Conservation (phyloP, 2,888 invertebrate species). For the Nymphalis polychloros region DNA sequence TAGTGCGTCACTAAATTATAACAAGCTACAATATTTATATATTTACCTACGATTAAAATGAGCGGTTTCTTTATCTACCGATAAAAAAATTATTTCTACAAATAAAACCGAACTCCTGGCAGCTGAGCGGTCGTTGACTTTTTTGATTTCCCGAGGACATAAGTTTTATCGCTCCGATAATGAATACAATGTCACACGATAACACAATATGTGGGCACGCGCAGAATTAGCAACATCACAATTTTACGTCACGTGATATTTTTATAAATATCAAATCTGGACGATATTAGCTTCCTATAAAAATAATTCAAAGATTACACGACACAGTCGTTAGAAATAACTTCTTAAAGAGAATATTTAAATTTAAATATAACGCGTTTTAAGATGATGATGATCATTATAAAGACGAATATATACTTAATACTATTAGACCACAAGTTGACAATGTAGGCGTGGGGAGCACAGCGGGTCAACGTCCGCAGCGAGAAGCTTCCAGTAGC, state of each 20-base stretch:
- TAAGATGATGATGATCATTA: slow-evolving; percentile 1
- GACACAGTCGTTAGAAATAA: neutral
- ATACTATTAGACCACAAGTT: slow-evolving; percentile 20
- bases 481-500: slow-evolving; percentile 39
- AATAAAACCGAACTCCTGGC: slow-evolving; percentile 39
- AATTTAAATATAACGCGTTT: neutral
- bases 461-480: slow-evolving; percentile 40
- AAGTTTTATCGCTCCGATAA: slow-evolving; percentile 40
- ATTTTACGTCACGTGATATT: slow-evolving; percentile 4
- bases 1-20: neutral
- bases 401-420: neutral
- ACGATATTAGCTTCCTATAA: neutral
- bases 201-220: slow-evolving; percentile 26
- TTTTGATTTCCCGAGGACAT: slow-evolving; percentile 41
- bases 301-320: neutral
- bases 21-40: neutral
- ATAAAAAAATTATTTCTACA: slow-evolving; percentile 37
- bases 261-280: neutral
- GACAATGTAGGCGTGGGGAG: slow-evolving; percentile 36
- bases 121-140: slow-evolving; percentile 48
- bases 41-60: slow-evolving; percentile 9
- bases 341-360: neutral
- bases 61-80: slow-evolving; percentile 36
- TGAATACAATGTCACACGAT: slow-evolving; percentile 41
- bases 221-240: slow-evolving; percentile 16